Percentiles rank a stretch among this genome's conserved stretches.
These are phyloP conservation scores for Hybos culiciformis DNA, from an alignment of 2,888 invertebrate species.

Conservation along the genomic window DNA sequence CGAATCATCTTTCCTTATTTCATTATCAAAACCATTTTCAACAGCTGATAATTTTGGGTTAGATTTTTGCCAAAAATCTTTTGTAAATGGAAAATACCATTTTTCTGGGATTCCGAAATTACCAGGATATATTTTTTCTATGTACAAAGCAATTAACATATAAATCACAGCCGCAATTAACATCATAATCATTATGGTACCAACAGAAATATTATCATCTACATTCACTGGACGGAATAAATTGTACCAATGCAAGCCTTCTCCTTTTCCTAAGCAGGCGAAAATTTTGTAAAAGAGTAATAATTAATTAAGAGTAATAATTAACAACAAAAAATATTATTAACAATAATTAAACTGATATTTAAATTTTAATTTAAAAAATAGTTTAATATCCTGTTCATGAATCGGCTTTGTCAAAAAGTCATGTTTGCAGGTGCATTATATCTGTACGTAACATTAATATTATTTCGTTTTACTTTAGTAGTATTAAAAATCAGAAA, in stretches of 20 bases:
- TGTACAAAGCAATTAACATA: constrained; percentile 58
- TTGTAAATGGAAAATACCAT: constrained; percentile 60
- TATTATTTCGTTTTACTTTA: background rate
- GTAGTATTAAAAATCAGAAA: too few relatives aligned
- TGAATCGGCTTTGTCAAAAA: too few relatives aligned
- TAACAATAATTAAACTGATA: too few relatives aligned
- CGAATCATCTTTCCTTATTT: constrained; percentile 11
- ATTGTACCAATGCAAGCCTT: constrained; percentile 41
- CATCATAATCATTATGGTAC: constrained; percentile 58
- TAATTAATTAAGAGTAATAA: too few relatives aligned
- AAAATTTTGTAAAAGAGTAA: constrained; percentile 46
- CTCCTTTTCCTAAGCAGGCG: constrained; percentile 47
- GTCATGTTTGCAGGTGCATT: too few relatives aligned
- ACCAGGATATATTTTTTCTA: constrained; percentile 71
- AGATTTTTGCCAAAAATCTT: constrained; percentile 39
- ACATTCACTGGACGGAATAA: constrained; percentile 47
- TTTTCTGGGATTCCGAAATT: constrained; percentile 64
- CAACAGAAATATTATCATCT: constrained; percentile 55
- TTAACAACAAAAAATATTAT: too few relatives aligned
- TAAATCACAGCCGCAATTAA: constrained; percentile 52
- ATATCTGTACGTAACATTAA: background rate
- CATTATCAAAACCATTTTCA: too few relatives aligned
- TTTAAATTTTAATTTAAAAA: too few relatives aligned
- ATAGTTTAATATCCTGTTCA: too few relatives aligned
- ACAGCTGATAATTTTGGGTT: too few relatives aligned